A percentile compares a stretch with the other conserved stretches of the same genome.
These are phyloP conservation scores for Anguilla megastoma DNA, from an alignment of 2,797 vertebrate species.

Conservation along the genomic window DNA sequence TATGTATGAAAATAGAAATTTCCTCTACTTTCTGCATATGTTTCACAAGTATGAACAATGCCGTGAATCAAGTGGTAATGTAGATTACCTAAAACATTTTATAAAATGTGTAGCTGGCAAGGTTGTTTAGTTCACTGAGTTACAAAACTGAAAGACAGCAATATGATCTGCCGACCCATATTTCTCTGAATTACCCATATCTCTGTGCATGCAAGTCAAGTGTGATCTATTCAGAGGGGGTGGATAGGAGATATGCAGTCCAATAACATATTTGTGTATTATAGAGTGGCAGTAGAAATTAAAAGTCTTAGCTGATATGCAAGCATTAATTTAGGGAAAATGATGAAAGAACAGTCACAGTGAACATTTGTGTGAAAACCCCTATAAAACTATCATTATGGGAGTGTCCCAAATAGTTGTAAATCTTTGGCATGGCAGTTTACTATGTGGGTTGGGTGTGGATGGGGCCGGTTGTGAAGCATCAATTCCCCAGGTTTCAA, in stretches of 20 bases:
- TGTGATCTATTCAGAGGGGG: neutral
- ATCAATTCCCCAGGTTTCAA: slow-evolving; percentile 49
- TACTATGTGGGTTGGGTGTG: neutral
- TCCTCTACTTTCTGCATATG: neutral
- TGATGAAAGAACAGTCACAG: neutral
- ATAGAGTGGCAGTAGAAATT: neutral
- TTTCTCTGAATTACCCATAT: neutral
- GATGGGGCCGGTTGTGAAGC: neutral
- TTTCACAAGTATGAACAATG: neutral
- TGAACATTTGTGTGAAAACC: neutral
- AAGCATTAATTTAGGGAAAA: slow-evolving; percentile 10
- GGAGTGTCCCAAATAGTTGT: neutral
- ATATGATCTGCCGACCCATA: too few relatives aligned
- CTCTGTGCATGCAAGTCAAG: neutral
- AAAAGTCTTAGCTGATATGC: neutral
- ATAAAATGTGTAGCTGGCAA: too few relatives aligned
- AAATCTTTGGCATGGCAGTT: neutral
- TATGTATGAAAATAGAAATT: too few relatives aligned
- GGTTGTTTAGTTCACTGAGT: too few relatives aligned
- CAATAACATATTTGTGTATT: neutral
- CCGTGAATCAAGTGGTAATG: neutral
- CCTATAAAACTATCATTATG: neutral
- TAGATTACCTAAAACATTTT: neutral
- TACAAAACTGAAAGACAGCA: too few relatives aligned
- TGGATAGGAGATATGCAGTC: neutral